Evolutionary conservation across 1,140 invertebrate genomes (phyloP).

Genomic region (Zaprionus inermis): DNA sequence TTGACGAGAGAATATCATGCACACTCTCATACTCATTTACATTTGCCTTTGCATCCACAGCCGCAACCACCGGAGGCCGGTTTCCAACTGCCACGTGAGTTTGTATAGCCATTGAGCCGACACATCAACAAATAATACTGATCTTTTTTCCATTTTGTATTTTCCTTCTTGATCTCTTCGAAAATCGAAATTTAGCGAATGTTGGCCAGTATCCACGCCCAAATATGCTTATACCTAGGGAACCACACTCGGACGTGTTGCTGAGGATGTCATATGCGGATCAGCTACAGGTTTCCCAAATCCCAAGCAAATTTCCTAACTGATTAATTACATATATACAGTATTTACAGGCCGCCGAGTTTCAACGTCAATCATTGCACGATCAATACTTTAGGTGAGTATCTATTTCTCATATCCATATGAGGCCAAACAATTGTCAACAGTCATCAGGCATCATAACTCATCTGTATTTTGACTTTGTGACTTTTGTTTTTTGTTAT

Average conservation of each 20-base stretch:
- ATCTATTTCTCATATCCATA: neutral
- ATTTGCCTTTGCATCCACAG: slow-evolving; percentile 93
- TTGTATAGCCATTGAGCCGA: slow-evolving; percentile 76
- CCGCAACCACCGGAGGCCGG: slow-evolving; percentile 89
- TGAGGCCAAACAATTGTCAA: slow-evolving; percentile 20
- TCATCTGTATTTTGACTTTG: slow-evolving; percentile 39
- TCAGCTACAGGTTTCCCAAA: slow-evolving; percentile 84
- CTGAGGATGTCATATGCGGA: slow-evolving; percentile 84
- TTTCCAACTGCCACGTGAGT: slow-evolving; percentile 85
- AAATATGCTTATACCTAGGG: slow-evolving; percentile 84
- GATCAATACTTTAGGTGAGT: slow-evolving; percentile 84
- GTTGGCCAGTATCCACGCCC: slow-evolving; percentile 84
- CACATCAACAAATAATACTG: slow-evolving; percentile 23
- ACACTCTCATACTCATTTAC: slow-evolving; percentile 94
- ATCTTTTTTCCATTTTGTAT: slow-evolving; percentile 14
- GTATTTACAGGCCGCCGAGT: slow-evolving; percentile 84
- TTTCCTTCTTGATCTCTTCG: neutral
- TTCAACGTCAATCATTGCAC: slow-evolving; percentile 83
- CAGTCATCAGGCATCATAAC: slow-evolving; percentile 54
- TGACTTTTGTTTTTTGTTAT: slow-evolving; percentile 56
- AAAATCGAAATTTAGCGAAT: slow-evolving; percentile 69
- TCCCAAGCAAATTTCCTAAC: slow-evolving; percentile 60
- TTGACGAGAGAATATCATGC: slow-evolving; percentile 84
- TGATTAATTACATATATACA: slow-evolving; percentile 84
- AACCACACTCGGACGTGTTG: slow-evolving; percentile 83